These are phyloP conservation scores for Tenualosa ilisha DNA, from an alignment of 2,797 vertebrate genomes.

Conservation along the genomic window DNA sequence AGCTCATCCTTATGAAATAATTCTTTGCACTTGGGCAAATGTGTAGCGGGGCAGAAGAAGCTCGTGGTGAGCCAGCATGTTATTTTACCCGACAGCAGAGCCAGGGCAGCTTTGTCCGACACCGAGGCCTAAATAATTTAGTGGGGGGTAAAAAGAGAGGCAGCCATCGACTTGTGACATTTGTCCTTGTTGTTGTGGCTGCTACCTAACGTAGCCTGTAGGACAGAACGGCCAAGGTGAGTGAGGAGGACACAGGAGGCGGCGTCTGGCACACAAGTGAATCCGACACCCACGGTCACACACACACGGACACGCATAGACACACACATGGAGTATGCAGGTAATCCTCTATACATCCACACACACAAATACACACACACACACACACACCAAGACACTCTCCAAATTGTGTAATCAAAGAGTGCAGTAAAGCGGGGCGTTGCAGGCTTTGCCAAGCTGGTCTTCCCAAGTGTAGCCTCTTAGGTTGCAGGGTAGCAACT, in stretches of 20 bases:
- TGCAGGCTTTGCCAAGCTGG: conserved; percentile 54
- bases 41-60: conserved; percentile 67
- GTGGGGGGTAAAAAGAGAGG: conserved; percentile 51
- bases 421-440: conserved; percentile 56
- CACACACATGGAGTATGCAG: conserved; percentile 40
- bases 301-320: conserved; percentile 35
- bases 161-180: conserved; percentile 70
- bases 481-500: conserved; percentile 59
- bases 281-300: conserved; percentile 33
- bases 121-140: conserved; percentile 80
- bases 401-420: conserved; percentile 59
- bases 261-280: conserved; percentile 29
- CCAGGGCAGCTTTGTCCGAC: conserved; percentile 83
- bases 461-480: conserved; percentile 55
- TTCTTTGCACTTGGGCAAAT: conserved; percentile 66
- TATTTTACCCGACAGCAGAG: conserved; percentile 76
- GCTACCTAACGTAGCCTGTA: conserved; percentile 67
- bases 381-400: conserved; percentile 38
- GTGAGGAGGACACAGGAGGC: conserved; percentile 36
- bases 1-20: conserved; percentile 15
- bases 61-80: conserved; percentile 72
- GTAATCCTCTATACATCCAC: conserved; percentile 19
- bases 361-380: conserved; percentile 38
- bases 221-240: conserved; percentile 59
- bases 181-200: conserved; percentile 78